Conservation (phyloP, 2,797 vertebrate genomes). For the Neosilurus mollespiculum region DNA sequence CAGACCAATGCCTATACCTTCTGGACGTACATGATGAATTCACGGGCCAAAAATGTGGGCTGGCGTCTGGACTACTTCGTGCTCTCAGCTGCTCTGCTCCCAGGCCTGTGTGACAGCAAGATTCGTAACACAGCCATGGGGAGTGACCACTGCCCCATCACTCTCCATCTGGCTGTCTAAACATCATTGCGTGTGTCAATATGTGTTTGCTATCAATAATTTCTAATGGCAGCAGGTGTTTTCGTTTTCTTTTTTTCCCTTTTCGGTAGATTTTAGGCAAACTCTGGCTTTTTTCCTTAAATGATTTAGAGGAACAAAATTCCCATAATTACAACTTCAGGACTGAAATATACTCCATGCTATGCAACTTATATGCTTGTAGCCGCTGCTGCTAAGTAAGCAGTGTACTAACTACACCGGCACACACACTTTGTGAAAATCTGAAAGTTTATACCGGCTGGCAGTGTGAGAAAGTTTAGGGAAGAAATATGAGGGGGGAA, state of each 20-base stretch:
- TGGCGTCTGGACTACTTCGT: slow-evolving; percentile 91
- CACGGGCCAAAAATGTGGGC: slow-evolving; percentile 86
- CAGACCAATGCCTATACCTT: slow-evolving; percentile 84
- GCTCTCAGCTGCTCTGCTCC: slow-evolving; percentile 78
- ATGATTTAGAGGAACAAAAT: not conserved
- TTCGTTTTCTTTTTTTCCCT: not conserved
- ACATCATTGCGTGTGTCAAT: not conserved
- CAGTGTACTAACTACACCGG: too few relatives aligned
- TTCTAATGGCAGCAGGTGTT: not conserved
- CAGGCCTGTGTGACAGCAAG: slow-evolving; percentile 85
- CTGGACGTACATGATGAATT: slow-evolving; percentile 95
- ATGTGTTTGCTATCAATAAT: not conserved
- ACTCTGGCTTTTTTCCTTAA: not conserved
- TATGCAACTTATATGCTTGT: too few relatives aligned
- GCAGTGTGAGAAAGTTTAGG: too few relatives aligned
- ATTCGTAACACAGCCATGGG: slow-evolving; percentile 83
- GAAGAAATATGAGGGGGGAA: too few relatives aligned
- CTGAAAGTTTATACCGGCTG: too few relatives aligned
- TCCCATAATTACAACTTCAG: too few relatives aligned
- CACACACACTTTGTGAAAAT: too few relatives aligned
- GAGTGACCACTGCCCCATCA: slow-evolving; percentile 91
- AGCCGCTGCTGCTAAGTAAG: too few relatives aligned
- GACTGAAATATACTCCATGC: too few relatives aligned
- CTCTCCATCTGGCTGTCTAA: slow-evolving; percentile 79
- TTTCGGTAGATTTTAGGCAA: not conserved